phyloP scores from a whole-genome alignment of 53 echinoderm and acorn worm species.

The Astropecten irregularis region DNA sequence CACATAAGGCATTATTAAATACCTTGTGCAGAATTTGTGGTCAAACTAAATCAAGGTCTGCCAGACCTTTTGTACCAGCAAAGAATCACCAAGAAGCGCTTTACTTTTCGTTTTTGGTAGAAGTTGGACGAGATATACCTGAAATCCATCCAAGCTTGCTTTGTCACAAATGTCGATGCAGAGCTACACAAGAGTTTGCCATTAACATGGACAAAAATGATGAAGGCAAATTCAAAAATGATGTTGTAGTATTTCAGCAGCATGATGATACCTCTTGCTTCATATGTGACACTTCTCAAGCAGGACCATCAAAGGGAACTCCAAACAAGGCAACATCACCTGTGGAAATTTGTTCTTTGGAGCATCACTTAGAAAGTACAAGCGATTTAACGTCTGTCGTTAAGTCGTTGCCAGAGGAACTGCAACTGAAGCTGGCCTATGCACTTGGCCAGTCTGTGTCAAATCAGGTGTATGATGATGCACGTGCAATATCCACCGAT shows the following conservation, averaged over 20 bases:
- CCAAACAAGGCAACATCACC: no score
- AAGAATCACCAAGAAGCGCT: neutral
- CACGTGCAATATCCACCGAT: no score
- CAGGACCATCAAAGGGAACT: neutral
- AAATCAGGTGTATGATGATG: no score
- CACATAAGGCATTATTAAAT: neutral
- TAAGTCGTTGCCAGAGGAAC: no score
- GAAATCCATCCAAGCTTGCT: neutral
- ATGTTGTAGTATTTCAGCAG: neutral
- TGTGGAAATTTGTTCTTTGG: no score
- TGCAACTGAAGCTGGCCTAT: no score
- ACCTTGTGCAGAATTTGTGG: neutral
- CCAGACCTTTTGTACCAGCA: conserved; percentile 1
- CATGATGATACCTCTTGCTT: neutral
- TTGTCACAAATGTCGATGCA: conserved; percentile 3
- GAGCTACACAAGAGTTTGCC: neutral
- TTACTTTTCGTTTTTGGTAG: neutral
- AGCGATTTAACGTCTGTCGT: no score
- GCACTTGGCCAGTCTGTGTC: no score
- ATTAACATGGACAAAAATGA: neutral
- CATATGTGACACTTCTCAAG: neutral
- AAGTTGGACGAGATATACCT: neutral
- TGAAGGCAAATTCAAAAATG: conserved; percentile 1
- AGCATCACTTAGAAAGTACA: no score
- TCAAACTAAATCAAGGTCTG: neutral